Evolutionary conservation across 2,888 invertebrate genomes (phyloP).

Genomic region (Euplagia quadripunctaria): DNA sequence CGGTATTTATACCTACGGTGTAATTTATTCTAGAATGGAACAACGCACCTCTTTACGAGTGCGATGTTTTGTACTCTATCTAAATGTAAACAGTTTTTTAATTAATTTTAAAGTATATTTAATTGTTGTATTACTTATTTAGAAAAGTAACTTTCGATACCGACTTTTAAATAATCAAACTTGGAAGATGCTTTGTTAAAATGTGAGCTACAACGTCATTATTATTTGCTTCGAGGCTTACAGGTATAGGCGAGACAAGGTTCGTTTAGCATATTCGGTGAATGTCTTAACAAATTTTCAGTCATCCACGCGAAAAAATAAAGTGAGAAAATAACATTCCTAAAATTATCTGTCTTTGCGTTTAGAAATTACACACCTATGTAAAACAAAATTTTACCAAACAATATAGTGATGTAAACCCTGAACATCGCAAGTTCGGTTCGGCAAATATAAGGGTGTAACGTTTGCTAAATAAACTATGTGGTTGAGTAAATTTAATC

Average conservation of each 20-base stretch:
- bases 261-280: background rate
- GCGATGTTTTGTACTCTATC: too few relatives aligned
- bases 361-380: background rate
- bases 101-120: too few relatives aligned
- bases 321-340: background rate
- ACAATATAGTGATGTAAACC: background rate
- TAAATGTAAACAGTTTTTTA: too few relatives aligned
- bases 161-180: too few relatives aligned
- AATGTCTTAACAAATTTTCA: background rate
- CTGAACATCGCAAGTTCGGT: constrained; percentile 5
- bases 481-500: constrained; percentile 18
- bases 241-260: too few relatives aligned
- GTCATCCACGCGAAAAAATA: background rate
- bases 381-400: background rate
- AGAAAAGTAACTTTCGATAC: too few relatives aligned
- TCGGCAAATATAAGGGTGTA: background rate
- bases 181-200: too few relatives aligned
- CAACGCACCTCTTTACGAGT: too few relatives aligned
- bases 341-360: background rate
- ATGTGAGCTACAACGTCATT: too few relatives aligned
- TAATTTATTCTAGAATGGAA: too few relatives aligned
- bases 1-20: background rate
- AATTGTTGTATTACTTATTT: too few relatives aligned
- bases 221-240: too few relatives aligned
- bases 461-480: constrained; percentile 13